Evolutionary conservation across 2,797 vertebrate species (phyloP).

Genomic region (Hippoglossus hippoglossus): DNA sequence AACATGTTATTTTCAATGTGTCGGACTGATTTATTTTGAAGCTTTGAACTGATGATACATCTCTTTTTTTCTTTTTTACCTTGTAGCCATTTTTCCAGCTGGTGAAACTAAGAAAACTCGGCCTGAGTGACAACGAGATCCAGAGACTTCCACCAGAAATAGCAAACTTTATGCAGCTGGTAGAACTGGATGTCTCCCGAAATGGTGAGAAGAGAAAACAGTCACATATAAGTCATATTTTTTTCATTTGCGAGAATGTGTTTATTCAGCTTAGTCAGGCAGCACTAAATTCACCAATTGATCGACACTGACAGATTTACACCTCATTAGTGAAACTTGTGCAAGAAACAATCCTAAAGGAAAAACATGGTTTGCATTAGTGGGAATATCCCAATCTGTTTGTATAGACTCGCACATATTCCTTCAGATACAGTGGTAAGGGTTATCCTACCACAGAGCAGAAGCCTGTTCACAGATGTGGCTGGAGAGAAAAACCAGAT

Average conservation of each 20-base stretch:
- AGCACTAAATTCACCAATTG: conserved; percentile 12
- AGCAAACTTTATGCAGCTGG: conserved; percentile 97
- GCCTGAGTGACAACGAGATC: conserved; percentile 98
- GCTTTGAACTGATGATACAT: background rate
- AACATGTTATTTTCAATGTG: background rate
- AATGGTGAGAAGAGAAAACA: conserved; percentile 87
- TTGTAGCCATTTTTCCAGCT: conserved; percentile 97
- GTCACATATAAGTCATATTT: background rate
- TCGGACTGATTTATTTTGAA: background rate
- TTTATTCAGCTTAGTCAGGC: conserved; percentile 14
- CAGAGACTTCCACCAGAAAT: conserved; percentile 96
- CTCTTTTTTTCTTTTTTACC: conserved; percentile 43
- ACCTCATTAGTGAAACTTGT: conserved; percentile 26
- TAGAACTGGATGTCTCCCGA: conserved; percentile 96
- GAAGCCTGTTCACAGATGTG: conserved; percentile 16
- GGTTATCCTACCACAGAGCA: conserved; percentile 20
- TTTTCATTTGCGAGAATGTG: background rate
- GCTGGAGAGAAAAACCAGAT: conserved; percentile 11
- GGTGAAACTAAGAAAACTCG: conserved; percentile 95
- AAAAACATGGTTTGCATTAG: conserved; percentile 35
- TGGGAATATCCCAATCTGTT: background rate
- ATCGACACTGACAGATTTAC: conserved; percentile 48
- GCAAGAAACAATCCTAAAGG: conserved; percentile 26
- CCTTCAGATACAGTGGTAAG: conserved; percentile 20
- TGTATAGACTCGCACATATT: conserved; percentile 21